Evolutionary conservation across 1,140 invertebrate genomes (phyloP), one percentile per base, ranked within the genome.

Genomic region (Temnothorax curvispinosus): DNA sequence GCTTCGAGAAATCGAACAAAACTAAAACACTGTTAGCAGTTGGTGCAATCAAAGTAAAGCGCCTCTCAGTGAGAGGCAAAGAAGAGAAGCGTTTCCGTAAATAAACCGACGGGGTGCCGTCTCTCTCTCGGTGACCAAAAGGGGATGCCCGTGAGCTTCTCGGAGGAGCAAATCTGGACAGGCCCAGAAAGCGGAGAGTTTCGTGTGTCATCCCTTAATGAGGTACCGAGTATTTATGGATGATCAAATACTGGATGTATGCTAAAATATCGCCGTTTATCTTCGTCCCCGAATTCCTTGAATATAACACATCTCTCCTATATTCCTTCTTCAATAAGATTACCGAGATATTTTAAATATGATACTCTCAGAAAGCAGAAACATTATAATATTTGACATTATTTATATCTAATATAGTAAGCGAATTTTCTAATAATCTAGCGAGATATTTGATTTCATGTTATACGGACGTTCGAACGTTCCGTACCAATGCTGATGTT

Each of bases 51-150:
- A 82, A 76, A 87, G 60, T 87, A 74, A 82, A 38, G 8, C 69
- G 54, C 56, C 54, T 84, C 69, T 69, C 11, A 21, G 62, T 64
- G 69, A 82, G 85, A 81, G 71, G 52, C 27, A 84, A 84, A 81
- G 78, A 75, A 75, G 67, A 75, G 67, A 67, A 11, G 15, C 47
- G 69, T 87, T 88, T 86, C 84, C 58, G 54, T 85, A 88, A 77
- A 77, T 85, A 77, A 78, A 88, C 77, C 15, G 50, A 71, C 77
- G 35, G 50, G 75, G 32, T 44, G 76, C 60, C 44, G 50, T 65
- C 35, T 65, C 62, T 65, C 38, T 56, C 32, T 65, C n/a, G 32
- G 75, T 81, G 52, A 58, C 84, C 84, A 81, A 86, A 85, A 85
- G 76, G 47, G 56, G 84, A 67, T 71, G 84, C 76, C 56, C 76